Conservation (phyloP, 2,797 vertebrate genomes). For the Knipowitschia caucasica region DNA sequence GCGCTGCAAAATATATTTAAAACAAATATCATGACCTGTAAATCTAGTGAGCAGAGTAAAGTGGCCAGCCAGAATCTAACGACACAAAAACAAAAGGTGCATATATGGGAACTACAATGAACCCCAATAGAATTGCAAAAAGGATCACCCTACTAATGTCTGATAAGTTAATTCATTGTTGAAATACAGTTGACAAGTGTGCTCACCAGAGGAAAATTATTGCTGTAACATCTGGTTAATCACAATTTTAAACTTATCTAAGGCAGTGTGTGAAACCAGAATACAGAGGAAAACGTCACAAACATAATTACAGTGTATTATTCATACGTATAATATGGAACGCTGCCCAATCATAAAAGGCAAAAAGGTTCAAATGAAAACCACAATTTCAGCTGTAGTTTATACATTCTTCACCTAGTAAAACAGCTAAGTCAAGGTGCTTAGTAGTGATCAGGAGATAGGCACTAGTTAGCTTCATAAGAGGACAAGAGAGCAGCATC, state of each 20-base stretch:
- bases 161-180: no score
- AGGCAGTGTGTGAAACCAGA: slow-evolving; percentile 48
- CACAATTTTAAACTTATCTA: slow-evolving; percentile 27
- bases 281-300: slow-evolving; percentile 17
- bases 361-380: slow-evolving; percentile 26
- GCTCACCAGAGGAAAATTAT: no score
- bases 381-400: slow-evolving; percentile 17
- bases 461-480: slow-evolving; percentile 79
- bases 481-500: slow-evolving; percentile 84
- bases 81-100: no score
- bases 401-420: slow-evolving; percentile 29
- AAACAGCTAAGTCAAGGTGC: slow-evolving; percentile 43
- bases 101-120: no score
- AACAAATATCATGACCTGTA: no score
- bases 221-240: neutral
- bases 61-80: no score
- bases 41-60: no score
- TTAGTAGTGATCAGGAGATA: slow-evolving; percentile 27
- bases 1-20: slow-evolving; percentile 15
- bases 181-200: no score
- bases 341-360: slow-evolving; percentile 37
- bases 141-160: no score
- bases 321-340: slow-evolving; percentile 48
- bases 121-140: no score
- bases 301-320: slow-evolving; percentile 32